A percentile compares a stretch with the other conserved stretches of the same genome.
phyloP scores from a whole-genome alignment of 2,888 invertebrate species.

The Crematogaster levior region DNA sequence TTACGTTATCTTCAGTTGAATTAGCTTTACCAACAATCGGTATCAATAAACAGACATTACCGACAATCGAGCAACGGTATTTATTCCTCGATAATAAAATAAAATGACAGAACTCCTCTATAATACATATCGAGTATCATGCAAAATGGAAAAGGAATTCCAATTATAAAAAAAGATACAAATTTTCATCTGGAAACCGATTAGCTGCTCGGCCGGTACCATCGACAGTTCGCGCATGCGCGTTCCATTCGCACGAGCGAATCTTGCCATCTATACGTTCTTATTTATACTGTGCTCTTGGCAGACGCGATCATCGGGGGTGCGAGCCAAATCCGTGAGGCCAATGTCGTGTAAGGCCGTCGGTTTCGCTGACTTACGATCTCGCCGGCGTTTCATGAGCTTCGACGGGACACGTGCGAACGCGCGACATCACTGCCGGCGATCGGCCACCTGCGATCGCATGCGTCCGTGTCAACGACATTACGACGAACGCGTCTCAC shows the following conservation, averaged over 20 bases:
- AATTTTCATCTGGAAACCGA: too few species aligned
- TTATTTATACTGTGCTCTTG: conserved; percentile 34
- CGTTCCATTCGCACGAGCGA: not conserved
- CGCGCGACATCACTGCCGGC: conserved; percentile 43
- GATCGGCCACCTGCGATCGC: conserved; percentile 48
- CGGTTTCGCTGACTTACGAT: conserved; percentile 41
- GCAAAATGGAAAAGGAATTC: too few species aligned
- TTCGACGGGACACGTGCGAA: conserved; percentile 46
- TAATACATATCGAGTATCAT: too few species aligned
- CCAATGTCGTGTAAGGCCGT: conserved; percentile 70
- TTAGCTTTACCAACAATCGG: too few species aligned
- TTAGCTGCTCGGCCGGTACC: too few species aligned
- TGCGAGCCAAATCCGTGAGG: conserved; percentile 52
- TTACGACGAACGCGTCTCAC: conserved; percentile 43
- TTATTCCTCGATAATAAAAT: too few species aligned
- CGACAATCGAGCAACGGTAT: too few species aligned
- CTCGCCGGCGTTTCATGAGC: conserved; percentile 66
- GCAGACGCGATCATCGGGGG: conserved; percentile 38
- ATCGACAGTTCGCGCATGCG: too few species aligned
- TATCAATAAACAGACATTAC: too few species aligned
- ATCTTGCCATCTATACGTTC: conserved; percentile 7
- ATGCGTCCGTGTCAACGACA: conserved; percentile 56
- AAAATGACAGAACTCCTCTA: too few species aligned
- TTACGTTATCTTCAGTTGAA: not conserved
- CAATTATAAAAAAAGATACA: too few species aligned